A percentile compares a stretch with the other conserved stretches of the same genome.
Conservation (phyloP, 2,113 vertebrate species). For the Epinephelus moara region DNA sequence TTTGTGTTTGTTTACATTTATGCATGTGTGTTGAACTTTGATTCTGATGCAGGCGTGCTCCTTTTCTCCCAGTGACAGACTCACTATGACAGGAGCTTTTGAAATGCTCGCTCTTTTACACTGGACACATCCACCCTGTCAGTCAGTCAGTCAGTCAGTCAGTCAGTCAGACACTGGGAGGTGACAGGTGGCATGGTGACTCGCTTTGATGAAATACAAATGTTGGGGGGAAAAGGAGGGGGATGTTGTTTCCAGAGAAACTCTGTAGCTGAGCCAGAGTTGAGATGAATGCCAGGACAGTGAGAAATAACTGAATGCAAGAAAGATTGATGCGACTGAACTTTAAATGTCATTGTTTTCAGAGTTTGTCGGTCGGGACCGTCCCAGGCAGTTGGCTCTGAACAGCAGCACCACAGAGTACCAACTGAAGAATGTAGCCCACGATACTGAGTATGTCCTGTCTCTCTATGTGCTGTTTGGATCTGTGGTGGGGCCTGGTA, state of each 20-base stretch:
- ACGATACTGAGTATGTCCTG: constrained; percentile 90
- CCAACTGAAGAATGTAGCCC: constrained; percentile 84
- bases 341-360: constrained; percentile 1
- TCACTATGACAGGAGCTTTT: constrained; percentile 21
- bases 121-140: neutral
- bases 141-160: neutral
- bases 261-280: constrained; percentile 3
- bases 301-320: neutral
- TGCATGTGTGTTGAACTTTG: neutral
- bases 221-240: neutral
- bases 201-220: constrained; percentile 38
- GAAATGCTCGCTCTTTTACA: constrained; percentile 32
- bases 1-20: constrained; percentile 4
- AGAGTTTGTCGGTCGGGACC: constrained; percentile 89
- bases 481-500: constrained; percentile 86
- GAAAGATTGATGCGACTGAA: neutral
- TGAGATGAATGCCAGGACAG: constrained; percentile 1
- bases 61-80: constrained; percentile 6
- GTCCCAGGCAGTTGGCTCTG: constrained; percentile 88
- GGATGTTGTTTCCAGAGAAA: constrained; percentile 23
- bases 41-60: neutral
- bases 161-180: neutral
- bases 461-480: constrained; percentile 92
- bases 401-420: constrained; percentile 83
- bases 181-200: constrained; percentile 22